Evolutionary conservation across 2,888 invertebrate species (phyloP).

Genomic region (Chironomus tentans): DNA sequence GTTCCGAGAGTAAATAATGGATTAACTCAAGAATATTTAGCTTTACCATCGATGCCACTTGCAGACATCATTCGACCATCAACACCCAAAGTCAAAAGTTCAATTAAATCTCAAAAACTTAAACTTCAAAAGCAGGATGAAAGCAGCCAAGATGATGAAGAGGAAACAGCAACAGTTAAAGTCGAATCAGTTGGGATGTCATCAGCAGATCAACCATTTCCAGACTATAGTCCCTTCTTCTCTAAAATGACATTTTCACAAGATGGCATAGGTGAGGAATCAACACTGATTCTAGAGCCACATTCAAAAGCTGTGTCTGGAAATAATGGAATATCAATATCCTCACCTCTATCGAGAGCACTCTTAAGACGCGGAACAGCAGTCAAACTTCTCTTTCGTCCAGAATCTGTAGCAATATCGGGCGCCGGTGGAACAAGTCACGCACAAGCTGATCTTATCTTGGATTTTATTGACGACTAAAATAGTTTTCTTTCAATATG

Average conservation of each 20-base stretch:
- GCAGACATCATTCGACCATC: background rate
- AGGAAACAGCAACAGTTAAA: conserved; percentile 36
- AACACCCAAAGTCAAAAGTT: background rate
- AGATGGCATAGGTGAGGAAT: conserved; percentile 26
- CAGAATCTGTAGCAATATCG: conserved; percentile 60
- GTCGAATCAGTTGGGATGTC: conserved; percentile 30
- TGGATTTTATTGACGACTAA: conserved; percentile 40
- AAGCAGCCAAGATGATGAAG: conserved; percentile 29
- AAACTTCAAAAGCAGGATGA: background rate
- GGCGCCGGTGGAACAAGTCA: conserved; percentile 69
- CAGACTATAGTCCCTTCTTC: conserved; percentile 38
- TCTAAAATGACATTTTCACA: conserved; percentile 33
- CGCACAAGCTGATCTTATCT: conserved; percentile 61
- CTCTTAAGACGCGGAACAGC: conserved; percentile 50
- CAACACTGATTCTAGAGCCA: conserved; percentile 52
- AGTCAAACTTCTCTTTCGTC: conserved; percentile 56
- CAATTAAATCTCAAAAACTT: background rate
- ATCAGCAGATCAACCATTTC: conserved; percentile 33
- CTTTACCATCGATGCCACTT: background rate
- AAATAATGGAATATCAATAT: conserved; percentile 56
- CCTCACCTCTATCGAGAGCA: conserved; percentile 59
- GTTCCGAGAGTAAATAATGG: conserved; percentile 35
- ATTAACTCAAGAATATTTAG: conserved; percentile 1
- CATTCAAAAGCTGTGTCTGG: conserved; percentile 57
- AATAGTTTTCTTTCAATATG: no score